A percentile compares a stretch with the other conserved stretches of the same genome.
These are phyloP conservation scores for Bugulina stolonifera DNA, from an alignment of 2,888 invertebrate genomes.

Conservation along the genomic window DNA sequence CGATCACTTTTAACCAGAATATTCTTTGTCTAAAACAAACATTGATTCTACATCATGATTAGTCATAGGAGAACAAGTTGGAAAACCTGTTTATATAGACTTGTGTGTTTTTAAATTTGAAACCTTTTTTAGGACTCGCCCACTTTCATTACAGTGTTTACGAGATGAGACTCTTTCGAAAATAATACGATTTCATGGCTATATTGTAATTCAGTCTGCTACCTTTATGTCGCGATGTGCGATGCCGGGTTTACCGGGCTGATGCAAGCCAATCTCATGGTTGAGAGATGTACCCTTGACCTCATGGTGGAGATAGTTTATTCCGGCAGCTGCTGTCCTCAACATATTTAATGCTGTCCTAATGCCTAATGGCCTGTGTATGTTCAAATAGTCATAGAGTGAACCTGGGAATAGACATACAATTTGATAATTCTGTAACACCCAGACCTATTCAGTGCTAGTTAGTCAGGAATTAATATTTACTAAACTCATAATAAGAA, in stretches of 20 bases:
- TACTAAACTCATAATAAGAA: too few relatives aligned
- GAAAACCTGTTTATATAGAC: not conserved
- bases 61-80: not conserved
- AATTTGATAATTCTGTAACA: too few relatives aligned
- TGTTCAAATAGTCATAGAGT: slow-evolving; percentile 77
- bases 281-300: slow-evolving; percentile 64
- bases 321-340: slow-evolving; percentile 75
- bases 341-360: slow-evolving; percentile 52
- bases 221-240: slow-evolving; percentile 69
- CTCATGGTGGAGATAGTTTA: slow-evolving; percentile 88
- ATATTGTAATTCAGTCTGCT: too few relatives aligned
- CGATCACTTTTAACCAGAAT: slow-evolving; percentile 60
- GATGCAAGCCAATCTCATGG: slow-evolving; percentile 64
- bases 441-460: too few relatives aligned
- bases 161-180: too few relatives aligned
- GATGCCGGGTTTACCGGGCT: slow-evolving; percentile 73
- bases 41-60: not conserved
- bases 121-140: too few relatives aligned
- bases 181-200: too few relatives aligned
- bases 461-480: too few relatives aligned
- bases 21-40: slow-evolving; percentile 36
- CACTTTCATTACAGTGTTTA: too few relatives aligned
- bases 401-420: slow-evolving; percentile 70
- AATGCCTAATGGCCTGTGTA: slow-evolving; percentile 74
- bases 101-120: not conserved